Base-by-base conservation (phyloP, 2,797 vertebrate genomes). In the Pogoniulus pusillus region DNA sequence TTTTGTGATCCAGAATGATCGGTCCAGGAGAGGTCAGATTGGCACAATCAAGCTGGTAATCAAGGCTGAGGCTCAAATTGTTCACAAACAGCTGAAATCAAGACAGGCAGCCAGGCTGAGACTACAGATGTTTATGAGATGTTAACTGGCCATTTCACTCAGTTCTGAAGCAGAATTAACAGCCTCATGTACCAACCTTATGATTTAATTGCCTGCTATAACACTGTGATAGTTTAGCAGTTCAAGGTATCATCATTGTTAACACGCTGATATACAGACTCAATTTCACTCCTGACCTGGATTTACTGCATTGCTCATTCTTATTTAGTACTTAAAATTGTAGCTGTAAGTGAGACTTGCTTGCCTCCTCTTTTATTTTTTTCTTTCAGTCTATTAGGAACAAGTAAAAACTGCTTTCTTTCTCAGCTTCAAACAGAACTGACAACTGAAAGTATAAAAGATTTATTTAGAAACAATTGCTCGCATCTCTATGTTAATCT, bases 131-230 rank as follows among this genome's bases (percentile, higher is more conserved):
- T 87, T 91, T 93, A 85, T 69, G 79, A 94, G 81, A 91, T 5
- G 27, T 93, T 92, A 94, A 92, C 72, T 43, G 88, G 75, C 75
- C 62, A 75, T 83, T 94, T 89, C 70, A 72, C 55, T 87, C 17
- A 0, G 53, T 87, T 94, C 68, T 63, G 70, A 85, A 58, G 65
- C 87, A 90, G 85, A 91, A 94, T 89, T 91, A 95, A 95, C 55
- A 87, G 43, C 70, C 66, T 90, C 82, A 8, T 90, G 73, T 49
- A 82, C 76, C 1, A 0, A 89, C 79, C 85, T 75, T 87, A 92
- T 78, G 89, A 95, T 94, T 94, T 94, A 93, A 96, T 92, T 90
- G 79, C 87, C 82, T 83, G 73, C 90, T 87, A 54, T 94, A 94
- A 93, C 75, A 80, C 68, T 73, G 59, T 81, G 87, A 92, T 75